These are phyloP conservation scores for Agonopterix arenella DNA, from an alignment of 2,888 invertebrate species.

Conservation along the genomic window DNA sequence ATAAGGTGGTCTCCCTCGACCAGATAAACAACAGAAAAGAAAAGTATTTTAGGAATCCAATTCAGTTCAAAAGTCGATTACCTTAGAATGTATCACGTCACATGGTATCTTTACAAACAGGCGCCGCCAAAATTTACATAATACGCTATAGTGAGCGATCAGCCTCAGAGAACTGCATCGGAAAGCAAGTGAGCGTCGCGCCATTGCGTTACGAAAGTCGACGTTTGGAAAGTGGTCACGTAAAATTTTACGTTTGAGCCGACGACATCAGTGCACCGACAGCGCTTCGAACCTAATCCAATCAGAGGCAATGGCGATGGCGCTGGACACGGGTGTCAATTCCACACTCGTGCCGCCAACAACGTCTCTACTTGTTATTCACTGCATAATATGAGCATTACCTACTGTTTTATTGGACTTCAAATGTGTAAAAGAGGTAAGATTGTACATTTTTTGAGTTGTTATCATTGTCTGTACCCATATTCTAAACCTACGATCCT, in stretches of 20 bases:
- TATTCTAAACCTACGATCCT: no score
- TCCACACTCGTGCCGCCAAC: constrained; percentile 36
- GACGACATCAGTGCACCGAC: constrained; percentile 51
- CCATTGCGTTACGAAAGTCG: constrained; percentile 57
- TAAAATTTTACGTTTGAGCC: constrained; percentile 74
- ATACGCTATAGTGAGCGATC: constrained; percentile 49
- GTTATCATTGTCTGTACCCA: no score
- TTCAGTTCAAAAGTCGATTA: no score
- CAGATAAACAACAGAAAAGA: no score
- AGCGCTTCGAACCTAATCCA: constrained; percentile 69
- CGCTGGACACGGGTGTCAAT: constrained; percentile 62
- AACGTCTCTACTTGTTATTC: not conserved
- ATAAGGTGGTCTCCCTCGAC: no score
- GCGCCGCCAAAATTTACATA: constrained; percentile 55
- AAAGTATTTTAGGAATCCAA: no score
- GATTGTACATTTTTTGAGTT: no score
- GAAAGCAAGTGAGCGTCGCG: constrained; percentile 50
- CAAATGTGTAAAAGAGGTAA: no score
- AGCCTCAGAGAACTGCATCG: constrained; percentile 31
- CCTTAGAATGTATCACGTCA: constrained; percentile 21
- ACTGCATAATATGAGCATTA: not conserved
- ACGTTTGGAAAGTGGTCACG: constrained; percentile 71
- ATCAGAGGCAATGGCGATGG: constrained; percentile 67
- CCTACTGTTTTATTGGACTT: not conserved
- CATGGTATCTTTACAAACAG: constrained; percentile 26